Evolutionary conservation across 2,113 vertebrate species (phyloP).

Genomic region (Pteruthius melanotis): DNA sequence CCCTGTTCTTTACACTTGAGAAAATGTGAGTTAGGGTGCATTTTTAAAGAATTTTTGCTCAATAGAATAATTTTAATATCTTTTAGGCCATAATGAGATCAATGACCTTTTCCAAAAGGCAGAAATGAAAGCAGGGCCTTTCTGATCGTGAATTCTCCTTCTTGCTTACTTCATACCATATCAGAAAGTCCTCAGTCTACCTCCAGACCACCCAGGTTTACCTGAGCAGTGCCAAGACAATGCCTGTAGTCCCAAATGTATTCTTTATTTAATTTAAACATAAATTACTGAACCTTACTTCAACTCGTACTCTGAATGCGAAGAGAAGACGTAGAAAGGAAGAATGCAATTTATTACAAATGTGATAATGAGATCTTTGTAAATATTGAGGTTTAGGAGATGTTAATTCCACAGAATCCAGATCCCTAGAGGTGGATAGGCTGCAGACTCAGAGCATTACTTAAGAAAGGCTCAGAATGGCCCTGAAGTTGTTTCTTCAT

Average conservation of each 20-base stretch:
- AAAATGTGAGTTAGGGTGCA: background rate
- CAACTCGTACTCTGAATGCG: accelerated
- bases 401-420: background rate
- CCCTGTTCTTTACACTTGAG: background rate
- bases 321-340: background rate
- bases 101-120: background rate
- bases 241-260: background rate
- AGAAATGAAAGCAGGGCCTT: background rate
- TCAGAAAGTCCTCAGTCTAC: background rate
- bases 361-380: background rate
- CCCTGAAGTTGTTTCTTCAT: background rate
- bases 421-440: background rate
- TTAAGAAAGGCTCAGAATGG: background rate
- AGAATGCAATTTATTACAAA: background rate
- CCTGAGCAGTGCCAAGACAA: background rate
- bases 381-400: background rate
- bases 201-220: background rate
- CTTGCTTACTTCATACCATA: background rate
- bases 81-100: background rate
- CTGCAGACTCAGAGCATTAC: background rate
- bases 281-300: background rate
- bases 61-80: background rate
- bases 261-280: background rate
- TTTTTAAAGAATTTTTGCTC: background rate
- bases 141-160: background rate